phyloP scores from a whole-genome alignment of 2,113 vertebrate species.

The Oostethus manadensis region DNA sequence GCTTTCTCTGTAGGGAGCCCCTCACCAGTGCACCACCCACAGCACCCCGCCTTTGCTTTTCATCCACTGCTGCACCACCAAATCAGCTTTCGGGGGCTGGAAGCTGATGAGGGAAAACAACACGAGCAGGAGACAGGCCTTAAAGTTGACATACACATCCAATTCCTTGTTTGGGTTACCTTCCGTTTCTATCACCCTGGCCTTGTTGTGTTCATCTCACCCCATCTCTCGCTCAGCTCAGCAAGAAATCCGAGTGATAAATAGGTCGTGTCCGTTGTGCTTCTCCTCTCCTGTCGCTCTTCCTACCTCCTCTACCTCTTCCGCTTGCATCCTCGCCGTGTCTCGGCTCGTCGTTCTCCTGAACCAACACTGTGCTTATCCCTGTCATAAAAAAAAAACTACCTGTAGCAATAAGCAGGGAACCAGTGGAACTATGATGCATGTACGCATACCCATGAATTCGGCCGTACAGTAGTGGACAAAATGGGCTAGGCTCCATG shows the following conservation, averaged over 20 bases:
- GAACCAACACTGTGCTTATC: conserved; percentile 53
- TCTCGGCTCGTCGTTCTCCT: conserved; percentile 52
- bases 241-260: conserved; percentile 62
- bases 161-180: conserved; percentile 9
- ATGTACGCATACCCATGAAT: conserved; percentile 10
- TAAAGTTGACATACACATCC: conserved; percentile 37
- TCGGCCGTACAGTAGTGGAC: conserved; percentile 6
- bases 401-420: not conserved
- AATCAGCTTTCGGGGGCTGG: conserved; percentile 39
- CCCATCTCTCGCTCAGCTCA: conserved; percentile 33
- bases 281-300: conserved; percentile 58
- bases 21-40: conserved; percentile 31
- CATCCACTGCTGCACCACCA: conserved; percentile 46
- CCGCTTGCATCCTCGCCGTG: conserved; percentile 33
- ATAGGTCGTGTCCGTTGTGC: conserved; percentile 64
- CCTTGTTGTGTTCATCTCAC: conserved; percentile 43
- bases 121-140: conserved; percentile 38
- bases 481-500: conserved; percentile 17
- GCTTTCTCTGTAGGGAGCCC: conserved; percentile 51
- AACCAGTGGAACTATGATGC: conserved; percentile 39
- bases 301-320: conserved; percentile 42
- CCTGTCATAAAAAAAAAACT: conserved; percentile 57
- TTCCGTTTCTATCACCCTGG: conserved; percentile 23
- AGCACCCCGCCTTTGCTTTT: conserved; percentile 40
- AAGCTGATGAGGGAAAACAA: conserved; percentile 27